Evolutionary conservation across 1,140 invertebrate genomes (phyloP).

Genomic region (Hesperophylax magnus): DNA sequence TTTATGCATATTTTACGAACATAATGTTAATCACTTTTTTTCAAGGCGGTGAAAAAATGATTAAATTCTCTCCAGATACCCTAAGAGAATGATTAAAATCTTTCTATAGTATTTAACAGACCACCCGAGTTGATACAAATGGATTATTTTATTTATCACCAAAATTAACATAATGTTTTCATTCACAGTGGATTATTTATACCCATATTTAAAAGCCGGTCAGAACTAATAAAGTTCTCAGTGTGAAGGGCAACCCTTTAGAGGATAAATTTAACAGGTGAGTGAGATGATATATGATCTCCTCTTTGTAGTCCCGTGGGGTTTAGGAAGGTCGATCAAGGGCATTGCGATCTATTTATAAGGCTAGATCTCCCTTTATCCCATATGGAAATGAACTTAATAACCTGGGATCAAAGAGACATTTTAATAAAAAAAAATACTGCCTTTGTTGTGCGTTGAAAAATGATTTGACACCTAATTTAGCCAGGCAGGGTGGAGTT

Average conservation of each 20-base stretch:
- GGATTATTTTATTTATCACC: constrained; percentile 7
- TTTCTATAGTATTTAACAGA: not conserved
- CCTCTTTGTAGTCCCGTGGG: constrained; percentile 8
- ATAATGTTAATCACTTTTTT: no score
- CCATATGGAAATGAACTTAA: constrained; percentile 20
- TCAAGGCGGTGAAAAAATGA: no score
- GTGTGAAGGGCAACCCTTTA: constrained; percentile 12
- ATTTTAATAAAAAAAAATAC: not conserved
- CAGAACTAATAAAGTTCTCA: constrained; percentile 18
- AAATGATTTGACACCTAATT: no score
- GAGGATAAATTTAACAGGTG: constrained; percentile 9
- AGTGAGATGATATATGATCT: constrained; percentile 27
- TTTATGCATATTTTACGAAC: no score
- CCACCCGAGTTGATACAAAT: constrained; percentile 5
- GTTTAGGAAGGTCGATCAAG: constrained; percentile 5
- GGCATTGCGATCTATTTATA: constrained; percentile 9
- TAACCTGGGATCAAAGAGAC: not conserved
- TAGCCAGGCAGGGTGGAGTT: no score
- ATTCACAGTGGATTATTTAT: constrained; percentile 11
- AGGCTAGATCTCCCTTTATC: not conserved
- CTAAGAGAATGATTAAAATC: no score
- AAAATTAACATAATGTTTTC: constrained; percentile 27
- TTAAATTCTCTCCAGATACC: no score
- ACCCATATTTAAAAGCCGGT: constrained; percentile 18
- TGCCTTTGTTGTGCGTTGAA: no score